Evolutionary conservation across 2,888 invertebrate genomes (phyloP).

Genomic region (Polyommatus iphigenia): DNA sequence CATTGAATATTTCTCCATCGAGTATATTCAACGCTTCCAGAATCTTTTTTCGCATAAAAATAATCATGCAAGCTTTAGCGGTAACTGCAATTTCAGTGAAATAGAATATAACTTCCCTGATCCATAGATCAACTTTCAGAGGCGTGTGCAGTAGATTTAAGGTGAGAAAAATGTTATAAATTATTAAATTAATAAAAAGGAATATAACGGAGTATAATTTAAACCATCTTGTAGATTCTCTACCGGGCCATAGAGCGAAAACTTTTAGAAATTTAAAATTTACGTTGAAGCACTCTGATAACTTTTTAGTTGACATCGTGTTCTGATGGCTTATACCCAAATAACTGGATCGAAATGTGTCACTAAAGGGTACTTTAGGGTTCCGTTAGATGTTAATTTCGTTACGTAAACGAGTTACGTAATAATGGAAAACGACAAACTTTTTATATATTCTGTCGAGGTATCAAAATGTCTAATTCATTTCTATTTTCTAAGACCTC

Average conservation of each 20-base stretch:
- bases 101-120: slow-evolving; percentile 56
- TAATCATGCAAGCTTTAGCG: slow-evolving; percentile 56
- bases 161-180: slow-evolving; percentile 57
- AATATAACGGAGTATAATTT: slow-evolving; percentile 55
- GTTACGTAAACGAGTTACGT: not conserved
- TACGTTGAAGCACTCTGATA: slow-evolving; percentile 52
- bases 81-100: slow-evolving; percentile 46
- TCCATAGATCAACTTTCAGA: slow-evolving; percentile 54
- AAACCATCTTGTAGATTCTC: slow-evolving; percentile 48
- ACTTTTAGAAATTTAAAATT: slow-evolving; percentile 55
- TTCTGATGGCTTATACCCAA: not conserved
- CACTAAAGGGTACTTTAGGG: not conserved
- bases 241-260: slow-evolving; percentile 60
- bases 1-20: slow-evolving; percentile 54
- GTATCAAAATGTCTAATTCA: no score
- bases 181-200: slow-evolving; percentile 48
- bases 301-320: slow-evolving; percentile 40
- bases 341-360: slow-evolving; percentile 8
- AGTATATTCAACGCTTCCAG: slow-evolving; percentile 53
- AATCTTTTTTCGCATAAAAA: slow-evolving; percentile 54
- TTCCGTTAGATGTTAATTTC: not conserved
- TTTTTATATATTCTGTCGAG: no score
- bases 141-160: slow-evolving; percentile 60
- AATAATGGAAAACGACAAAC: no score
- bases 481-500: no score